These are phyloP conservation scores for Arrhamphus sclerolepis DNA, from an alignment of 2,797 vertebrate genomes.

Conservation along the genomic window DNA sequence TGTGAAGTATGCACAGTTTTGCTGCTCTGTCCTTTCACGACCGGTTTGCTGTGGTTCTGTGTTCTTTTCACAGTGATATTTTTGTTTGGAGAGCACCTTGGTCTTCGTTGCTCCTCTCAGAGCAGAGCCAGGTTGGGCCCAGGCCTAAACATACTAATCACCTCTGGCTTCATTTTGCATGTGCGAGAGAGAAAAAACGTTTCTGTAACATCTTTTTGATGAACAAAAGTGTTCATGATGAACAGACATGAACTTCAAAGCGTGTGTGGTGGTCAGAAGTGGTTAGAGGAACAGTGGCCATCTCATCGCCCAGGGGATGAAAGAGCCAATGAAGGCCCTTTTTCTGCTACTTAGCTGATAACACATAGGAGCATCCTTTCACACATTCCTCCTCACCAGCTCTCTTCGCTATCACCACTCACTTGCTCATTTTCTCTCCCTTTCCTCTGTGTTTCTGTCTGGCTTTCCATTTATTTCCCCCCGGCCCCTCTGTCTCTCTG, in stretches of 20 bases:
- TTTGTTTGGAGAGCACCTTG: no score
- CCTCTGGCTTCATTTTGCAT: no score
- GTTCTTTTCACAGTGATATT: no score
- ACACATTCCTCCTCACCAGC: constrained; percentile 45
- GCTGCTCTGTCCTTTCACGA: no score
- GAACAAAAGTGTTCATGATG: no score
- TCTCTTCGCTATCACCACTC: constrained; percentile 62
- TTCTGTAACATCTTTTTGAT: no score
- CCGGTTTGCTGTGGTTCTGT: no score
- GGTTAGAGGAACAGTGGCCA: constrained; percentile 79
- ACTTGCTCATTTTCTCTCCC: constrained; percentile 62
- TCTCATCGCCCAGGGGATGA: constrained; percentile 86
- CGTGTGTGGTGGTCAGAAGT: constrained; percentile 69
- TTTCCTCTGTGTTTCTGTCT: constrained; percentile 65
- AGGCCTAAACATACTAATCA: no score
- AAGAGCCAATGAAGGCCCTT: constrained; percentile 88
- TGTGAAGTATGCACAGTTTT: no score
- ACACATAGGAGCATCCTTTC: constrained; percentile 88
- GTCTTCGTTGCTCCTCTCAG: no score
- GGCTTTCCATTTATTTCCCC: constrained; percentile 68
- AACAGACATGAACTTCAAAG: neutral
- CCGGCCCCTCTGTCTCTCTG: constrained; percentile 69
- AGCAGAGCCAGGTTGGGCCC: no score
- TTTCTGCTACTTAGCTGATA: constrained; percentile 97
- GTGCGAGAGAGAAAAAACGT: no score